Conservation (phyloP, 2,797 vertebrate species). For the Anomalospiza imberbis region DNA sequence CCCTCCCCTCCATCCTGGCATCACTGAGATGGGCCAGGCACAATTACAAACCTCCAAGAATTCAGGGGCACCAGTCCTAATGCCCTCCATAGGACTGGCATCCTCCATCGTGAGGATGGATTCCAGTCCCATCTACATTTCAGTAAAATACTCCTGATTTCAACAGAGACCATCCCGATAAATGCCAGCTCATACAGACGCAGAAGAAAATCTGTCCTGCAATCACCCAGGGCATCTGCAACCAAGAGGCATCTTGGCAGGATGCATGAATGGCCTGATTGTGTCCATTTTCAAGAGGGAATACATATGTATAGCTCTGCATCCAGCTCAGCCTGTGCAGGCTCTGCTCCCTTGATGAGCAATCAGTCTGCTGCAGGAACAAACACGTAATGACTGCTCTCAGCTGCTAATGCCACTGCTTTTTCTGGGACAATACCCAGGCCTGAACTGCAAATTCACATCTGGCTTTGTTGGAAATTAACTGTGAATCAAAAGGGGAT, state of each 20-base stretch:
- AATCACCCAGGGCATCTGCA: conserved; percentile 36
- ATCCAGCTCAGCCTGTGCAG: conserved; percentile 29
- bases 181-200: background rate
- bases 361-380: conserved; percentile 41
- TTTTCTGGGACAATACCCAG: conserved; percentile 29
- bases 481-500: background rate
- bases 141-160: background rate
- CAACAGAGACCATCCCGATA: background rate
- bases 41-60: background rate
- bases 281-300: conserved; percentile 36
- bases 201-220: background rate
- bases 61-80: background rate
- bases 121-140: background rate
- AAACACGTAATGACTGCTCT: conserved; percentile 52
- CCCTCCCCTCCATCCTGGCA: background rate
- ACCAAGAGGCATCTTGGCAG: conserved; percentile 41
- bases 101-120: background rate
- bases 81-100: background rate
- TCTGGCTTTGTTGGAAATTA: conserved; percentile 47
- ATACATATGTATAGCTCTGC: conserved; percentile 50
- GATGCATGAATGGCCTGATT: conserved; percentile 44
- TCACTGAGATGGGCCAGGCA: background rate
- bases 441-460: conserved; percentile 47
- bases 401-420: conserved; percentile 55
- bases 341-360: conserved; percentile 45